phyloP scores from a whole-genome alignment of 2,797 vertebrate species.

The Onychomys arenicola region DNA sequence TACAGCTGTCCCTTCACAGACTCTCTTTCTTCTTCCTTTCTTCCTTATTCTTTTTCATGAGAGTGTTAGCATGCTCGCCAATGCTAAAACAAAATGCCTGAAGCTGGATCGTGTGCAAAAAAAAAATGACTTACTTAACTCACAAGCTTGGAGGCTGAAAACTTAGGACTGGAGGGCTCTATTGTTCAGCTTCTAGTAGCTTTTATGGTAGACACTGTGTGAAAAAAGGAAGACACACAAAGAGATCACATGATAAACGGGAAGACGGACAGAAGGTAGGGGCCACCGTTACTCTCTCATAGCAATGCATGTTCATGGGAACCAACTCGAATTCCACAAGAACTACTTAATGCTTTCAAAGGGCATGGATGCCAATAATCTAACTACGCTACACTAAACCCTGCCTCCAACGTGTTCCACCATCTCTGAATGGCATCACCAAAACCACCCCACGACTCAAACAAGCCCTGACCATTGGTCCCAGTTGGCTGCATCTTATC shows the following conservation, averaged over 20 bases:
- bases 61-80: not conserved
- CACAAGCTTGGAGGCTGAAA: not conserved
- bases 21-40: not conserved
- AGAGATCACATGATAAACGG: not conserved
- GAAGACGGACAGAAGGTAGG: not conserved
- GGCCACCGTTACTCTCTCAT: not conserved
- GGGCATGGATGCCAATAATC: not conserved
- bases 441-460: not conserved
- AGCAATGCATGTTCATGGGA: not conserved
- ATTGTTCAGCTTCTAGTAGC: not conserved
- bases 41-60: not conserved
- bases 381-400: not conserved
- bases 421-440: not conserved
- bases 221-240: not conserved
- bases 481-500: not conserved
- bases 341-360: not conserved
- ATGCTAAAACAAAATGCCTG: not conserved
- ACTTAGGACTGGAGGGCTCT: not conserved
- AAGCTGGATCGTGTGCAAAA: not conserved
- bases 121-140: not conserved
- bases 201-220: not conserved
- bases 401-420: too few species aligned
- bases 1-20: not conserved
- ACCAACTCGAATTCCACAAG: not conserved
- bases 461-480: not conserved